Base-by-base conservation (phyloP, 2,888 invertebrate species). In the Prenolepis imparis region DNA sequence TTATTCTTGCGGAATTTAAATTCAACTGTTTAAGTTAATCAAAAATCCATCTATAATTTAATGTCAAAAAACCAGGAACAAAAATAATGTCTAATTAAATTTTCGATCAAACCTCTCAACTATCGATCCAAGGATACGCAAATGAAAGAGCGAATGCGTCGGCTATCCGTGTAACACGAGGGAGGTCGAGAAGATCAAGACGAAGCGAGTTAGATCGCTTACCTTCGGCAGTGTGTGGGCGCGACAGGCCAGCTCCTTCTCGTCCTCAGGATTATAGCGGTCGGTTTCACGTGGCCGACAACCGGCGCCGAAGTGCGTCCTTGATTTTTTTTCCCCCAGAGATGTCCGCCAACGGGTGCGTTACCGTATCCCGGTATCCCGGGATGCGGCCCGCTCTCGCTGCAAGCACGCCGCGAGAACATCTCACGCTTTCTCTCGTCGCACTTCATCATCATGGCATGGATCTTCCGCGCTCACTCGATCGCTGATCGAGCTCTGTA, bases 211-310 rank as follows among this genome's bases (percentile, higher is more conserved):
- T 52, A 28, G 57, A 78, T 74, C 32, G 92, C 94, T 94, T 94
- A 97, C 97, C 97, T 97, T 95, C 96, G 96, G 91, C 96, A 96
- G 0, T 96, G 96, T 89, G 96, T 96, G 28, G 97, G 97, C 5
- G 97, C 97, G 48, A 97, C 97, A 0, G 97, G 97, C 97, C 97
- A 97, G 91, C 97, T 97, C 64, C 97, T 95, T 36, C 97, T 95
- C 63, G 97, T 97, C 75, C 97, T 95, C 87, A 97, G 95, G 83
- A 97, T 96, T 66, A 97, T 95, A 41, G 96, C 96, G 85, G 94
- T 93, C 55, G 95, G 95, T 78, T 93, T 92, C 12, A 90, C 91
- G 59, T 91, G 89, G n/a, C 96, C 96, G 96, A 97, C 97, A 93
- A 97, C 96, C 0, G 97, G 97, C 1, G 97, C 97, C 0, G 97